Conservation (phyloP, 2,888 invertebrate species). For the Eristalinus sepulchralis region DNA sequence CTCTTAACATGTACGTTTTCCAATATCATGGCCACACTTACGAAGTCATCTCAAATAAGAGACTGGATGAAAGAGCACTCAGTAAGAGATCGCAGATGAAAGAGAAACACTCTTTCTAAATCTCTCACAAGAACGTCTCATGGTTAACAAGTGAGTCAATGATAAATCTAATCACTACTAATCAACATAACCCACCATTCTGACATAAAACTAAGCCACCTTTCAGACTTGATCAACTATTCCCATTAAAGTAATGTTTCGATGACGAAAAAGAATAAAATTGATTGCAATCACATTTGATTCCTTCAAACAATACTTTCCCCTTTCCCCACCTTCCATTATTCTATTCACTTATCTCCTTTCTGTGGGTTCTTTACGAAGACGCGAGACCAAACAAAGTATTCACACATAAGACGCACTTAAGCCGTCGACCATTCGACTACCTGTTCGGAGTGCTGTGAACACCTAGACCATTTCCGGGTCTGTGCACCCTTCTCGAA, state of each 20-base stretch:
- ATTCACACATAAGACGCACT: background rate
- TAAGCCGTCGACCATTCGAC: background rate
- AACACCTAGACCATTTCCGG: slow-evolving; percentile 33
- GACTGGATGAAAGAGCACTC: background rate
- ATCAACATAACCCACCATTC: background rate
- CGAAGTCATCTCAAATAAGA: background rate
- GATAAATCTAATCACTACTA: background rate
- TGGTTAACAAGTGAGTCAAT: background rate
- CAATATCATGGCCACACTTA: background rate
- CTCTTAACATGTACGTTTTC: background rate
- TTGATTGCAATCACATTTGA: background rate
- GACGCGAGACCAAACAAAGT: background rate
- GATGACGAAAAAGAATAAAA: background rate
- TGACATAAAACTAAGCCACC: background rate
- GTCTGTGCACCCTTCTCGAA: background rate
- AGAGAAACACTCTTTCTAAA: background rate
- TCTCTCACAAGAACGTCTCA: background rate
- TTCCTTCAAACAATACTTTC: background rate
- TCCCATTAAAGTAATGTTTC: background rate
- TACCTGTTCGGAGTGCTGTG: slow-evolving; percentile 11
- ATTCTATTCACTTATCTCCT: background rate
- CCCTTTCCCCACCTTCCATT: background rate
- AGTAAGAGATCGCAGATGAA: background rate
- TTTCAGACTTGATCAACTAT: background rate
- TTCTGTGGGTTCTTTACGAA: background rate